Conservation (phyloP, 2,888 invertebrate species). For the Drosophila limbata region DNA sequence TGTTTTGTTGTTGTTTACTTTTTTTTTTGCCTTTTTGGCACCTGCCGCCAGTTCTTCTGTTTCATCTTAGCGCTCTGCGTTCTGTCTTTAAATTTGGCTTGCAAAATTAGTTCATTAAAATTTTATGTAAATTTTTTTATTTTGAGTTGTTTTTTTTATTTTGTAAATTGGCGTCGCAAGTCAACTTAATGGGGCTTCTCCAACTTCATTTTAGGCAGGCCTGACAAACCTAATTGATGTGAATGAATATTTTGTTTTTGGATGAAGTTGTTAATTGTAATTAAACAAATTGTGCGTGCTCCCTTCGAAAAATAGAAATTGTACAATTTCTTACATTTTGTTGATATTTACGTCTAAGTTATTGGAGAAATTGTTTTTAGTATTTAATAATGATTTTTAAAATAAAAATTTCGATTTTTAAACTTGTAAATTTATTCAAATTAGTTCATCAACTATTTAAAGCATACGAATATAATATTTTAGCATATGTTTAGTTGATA, state of each 20-base stretch:
- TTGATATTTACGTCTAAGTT: not conserved
- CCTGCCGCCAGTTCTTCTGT: conserved; percentile 52
- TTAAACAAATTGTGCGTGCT: conserved; percentile 41
- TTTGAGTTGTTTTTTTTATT: conserved; percentile 11
- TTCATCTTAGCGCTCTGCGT: conserved; percentile 56
- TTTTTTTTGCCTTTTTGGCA: conserved; percentile 27
- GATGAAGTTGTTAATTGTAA: conserved; percentile 60
- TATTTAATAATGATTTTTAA: not conserved
- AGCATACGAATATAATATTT: not conserved
- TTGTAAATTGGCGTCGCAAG: conserved; percentile 40
- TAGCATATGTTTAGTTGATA: not conserved
- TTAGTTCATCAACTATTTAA: conserved; percentile 4
- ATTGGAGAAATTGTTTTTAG: not conserved
- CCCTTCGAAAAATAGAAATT: not conserved
- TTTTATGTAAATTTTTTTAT: conserved; percentile 60
- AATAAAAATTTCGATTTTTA: not conserved
- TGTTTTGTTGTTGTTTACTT: conserved; percentile 25
- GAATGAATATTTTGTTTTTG: conserved; percentile 31
- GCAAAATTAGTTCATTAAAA: conserved; percentile 70
- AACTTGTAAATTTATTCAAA: not conserved
- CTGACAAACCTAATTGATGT: conserved; percentile 22
- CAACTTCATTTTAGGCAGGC: conserved; percentile 16
- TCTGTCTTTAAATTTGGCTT: conserved; percentile 30
- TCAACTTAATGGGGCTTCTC: conserved; percentile 11
- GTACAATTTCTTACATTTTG: not conserved